Evolutionary conservation across 2,113 vertebrate genomes (phyloP).

Genomic region (Dasypus novemcinctus): DNA sequence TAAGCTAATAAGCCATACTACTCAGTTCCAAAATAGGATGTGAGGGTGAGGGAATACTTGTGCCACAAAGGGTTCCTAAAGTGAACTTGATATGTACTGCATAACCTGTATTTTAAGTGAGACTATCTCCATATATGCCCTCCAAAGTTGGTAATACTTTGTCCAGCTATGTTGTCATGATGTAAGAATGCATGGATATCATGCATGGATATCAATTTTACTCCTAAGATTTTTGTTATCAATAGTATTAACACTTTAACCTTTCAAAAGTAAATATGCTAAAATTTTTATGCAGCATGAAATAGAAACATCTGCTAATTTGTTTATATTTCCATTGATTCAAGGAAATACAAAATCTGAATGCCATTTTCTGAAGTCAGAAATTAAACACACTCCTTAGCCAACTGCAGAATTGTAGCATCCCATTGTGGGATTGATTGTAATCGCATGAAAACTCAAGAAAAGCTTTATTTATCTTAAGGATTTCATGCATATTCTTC

Average conservation of each 20-base stretch:
- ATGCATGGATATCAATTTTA: constrained; percentile 47
- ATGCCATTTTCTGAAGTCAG: neutral
- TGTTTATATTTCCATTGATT: neutral
- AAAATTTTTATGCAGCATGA: constrained; percentile 23
- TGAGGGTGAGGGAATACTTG: neutral
- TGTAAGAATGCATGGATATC: neutral
- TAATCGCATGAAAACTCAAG: constrained; percentile 27
- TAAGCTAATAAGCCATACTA: neutral
- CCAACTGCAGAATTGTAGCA: neutral
- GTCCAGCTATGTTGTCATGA: neutral
- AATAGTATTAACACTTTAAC: constrained; percentile 16
- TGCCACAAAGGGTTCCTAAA: neutral
- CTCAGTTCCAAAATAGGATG: neutral
- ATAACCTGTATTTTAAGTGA: neutral
- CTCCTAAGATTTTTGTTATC: neutral
- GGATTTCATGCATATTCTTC: constrained; percentile 8
- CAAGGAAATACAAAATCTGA: neutral
- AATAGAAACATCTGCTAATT: constrained; percentile 32
- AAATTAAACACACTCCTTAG: neutral
- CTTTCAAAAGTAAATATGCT: constrained; percentile 5
- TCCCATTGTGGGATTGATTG: constrained; percentile 59
- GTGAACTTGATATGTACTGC: neutral
- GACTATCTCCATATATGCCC: neutral
- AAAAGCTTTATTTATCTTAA: constrained; percentile 4
- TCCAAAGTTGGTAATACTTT: constrained; percentile 17